phyloP scores from a whole-genome alignment of 2,888 invertebrate genomes.

The Scaeva pyrastri region DNA sequence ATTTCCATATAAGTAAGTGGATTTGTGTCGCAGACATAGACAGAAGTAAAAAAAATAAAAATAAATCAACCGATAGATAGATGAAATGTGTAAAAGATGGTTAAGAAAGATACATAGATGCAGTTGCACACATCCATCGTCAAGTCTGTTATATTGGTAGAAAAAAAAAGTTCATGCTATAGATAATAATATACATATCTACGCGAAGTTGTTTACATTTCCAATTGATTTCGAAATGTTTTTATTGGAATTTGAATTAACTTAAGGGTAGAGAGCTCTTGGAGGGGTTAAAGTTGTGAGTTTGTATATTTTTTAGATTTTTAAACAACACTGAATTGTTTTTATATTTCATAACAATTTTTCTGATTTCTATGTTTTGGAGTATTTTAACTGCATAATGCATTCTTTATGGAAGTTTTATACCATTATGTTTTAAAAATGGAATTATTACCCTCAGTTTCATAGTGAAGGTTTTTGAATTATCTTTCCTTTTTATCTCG shows the following conservation, averaged over 20 bases:
- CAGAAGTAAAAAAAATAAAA: not conserved
- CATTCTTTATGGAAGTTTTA: no score
- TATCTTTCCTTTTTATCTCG: no score
- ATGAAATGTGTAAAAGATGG: conserved; percentile 20
- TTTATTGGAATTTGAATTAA: conserved; percentile 6
- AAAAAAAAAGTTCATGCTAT: conserved; percentile 25
- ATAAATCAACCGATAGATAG: not conserved
- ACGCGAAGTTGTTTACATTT: conserved; percentile 41
- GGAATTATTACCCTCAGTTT: no score
- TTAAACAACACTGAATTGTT: not conserved
- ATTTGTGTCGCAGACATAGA: conserved; percentile 62
- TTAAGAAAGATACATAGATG: not conserved
- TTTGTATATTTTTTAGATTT: not conserved
- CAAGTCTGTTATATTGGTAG: conserved; percentile 42
- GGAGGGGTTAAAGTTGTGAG: not conserved
- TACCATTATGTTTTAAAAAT: no score
- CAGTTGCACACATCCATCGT: conserved; percentile 33
- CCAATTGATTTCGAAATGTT: conserved; percentile 46
- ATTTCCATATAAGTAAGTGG: not conserved
- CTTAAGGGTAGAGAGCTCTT: not conserved
- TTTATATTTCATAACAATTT: no score
- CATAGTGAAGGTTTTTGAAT: no score
- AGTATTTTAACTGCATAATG: no score
- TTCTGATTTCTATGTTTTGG: no score
- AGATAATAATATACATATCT: not conserved